These are phyloP conservation scores for Blennius ocellaris DNA, from an alignment of 2,113 vertebrate species.

Conservation along the genomic window DNA sequence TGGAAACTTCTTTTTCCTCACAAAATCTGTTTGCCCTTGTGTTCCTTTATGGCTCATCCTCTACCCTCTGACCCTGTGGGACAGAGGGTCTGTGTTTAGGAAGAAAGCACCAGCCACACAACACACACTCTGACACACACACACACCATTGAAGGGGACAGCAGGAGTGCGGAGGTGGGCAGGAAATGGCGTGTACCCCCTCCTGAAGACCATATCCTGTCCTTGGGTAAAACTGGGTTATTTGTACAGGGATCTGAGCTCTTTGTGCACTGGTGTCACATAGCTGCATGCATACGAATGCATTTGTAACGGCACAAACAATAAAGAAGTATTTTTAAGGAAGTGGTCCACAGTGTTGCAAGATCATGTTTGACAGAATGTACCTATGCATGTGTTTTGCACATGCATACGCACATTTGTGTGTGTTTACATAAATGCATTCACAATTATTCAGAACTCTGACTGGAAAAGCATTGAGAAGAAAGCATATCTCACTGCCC, in stretches of 20 bases:
- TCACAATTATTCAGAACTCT: constrained; percentile 1
- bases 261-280: constrained; percentile 23
- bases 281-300: constrained; percentile 6
- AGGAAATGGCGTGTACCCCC: constrained; percentile 76
- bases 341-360: neutral
- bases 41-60: constrained; percentile 70
- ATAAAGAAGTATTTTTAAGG: constrained; percentile 3
- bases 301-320: neutral
- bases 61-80: constrained; percentile 69
- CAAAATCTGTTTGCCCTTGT: constrained; percentile 60
- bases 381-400: constrained; percentile 1
- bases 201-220: constrained; percentile 74
- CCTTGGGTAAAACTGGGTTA: constrained; percentile 63
- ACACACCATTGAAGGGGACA: constrained; percentile 54
- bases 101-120: constrained; percentile 53
- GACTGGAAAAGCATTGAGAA: constrained; percentile 15
- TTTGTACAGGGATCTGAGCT: constrained; percentile 66
- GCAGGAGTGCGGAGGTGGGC: constrained; percentile 67
- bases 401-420: too few relatives aligned
- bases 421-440: constrained; percentile 5
- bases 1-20: constrained; percentile 31
- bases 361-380: neutral
- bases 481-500: constrained; percentile 36
- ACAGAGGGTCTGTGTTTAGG: constrained; percentile 67
- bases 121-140: constrained; percentile 45